These are phyloP conservation scores for Dasysyrphus tricinctus DNA, from an alignment of 2,888 invertebrate species.

Conservation along the genomic window DNA sequence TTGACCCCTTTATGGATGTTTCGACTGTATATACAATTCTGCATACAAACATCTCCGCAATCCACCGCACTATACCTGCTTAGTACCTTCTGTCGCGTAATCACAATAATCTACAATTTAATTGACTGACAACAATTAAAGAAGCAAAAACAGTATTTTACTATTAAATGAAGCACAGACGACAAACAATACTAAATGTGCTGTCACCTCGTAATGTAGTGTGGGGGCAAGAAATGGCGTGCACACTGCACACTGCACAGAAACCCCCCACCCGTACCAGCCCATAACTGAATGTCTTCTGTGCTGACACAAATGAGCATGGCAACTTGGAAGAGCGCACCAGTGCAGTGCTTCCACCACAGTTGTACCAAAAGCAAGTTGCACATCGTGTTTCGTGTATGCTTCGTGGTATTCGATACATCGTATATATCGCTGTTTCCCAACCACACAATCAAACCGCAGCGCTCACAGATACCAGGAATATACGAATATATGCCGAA, in stretches of 20 bases:
- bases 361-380: slow-evolving; percentile 51
- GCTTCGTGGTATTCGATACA: slow-evolving; percentile 17
- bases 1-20: not conserved
- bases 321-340: slow-evolving; percentile 26
- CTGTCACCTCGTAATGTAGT: slow-evolving; percentile 12
- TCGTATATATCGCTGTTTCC: slow-evolving; percentile 43
- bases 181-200: slow-evolving; percentile 9
- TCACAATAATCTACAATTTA: slow-evolving; percentile 59
- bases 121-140: slow-evolving; percentile 68
- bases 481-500: slow-evolving; percentile 35
- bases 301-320: slow-evolving; percentile 61
- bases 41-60: too few species aligned
- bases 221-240: slow-evolving; percentile 15
- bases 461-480: slow-evolving; percentile 39
- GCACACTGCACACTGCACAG: not conserved
- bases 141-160: slow-evolving; percentile 47
- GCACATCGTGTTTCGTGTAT: slow-evolving; percentile 34
- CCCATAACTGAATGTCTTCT: slow-evolving; percentile 33
- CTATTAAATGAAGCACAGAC: slow-evolving; percentile 19
- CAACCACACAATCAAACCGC: slow-evolving; percentile 60
- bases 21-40: not conserved
- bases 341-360: slow-evolving; percentile 52
- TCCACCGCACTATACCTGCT: not conserved
- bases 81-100: slow-evolving; percentile 13
- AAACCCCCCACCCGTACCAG: not conserved